Evolutionary conservation across 1,140 invertebrate species (phyloP).

Genomic region (Papilio glaucus): DNA sequence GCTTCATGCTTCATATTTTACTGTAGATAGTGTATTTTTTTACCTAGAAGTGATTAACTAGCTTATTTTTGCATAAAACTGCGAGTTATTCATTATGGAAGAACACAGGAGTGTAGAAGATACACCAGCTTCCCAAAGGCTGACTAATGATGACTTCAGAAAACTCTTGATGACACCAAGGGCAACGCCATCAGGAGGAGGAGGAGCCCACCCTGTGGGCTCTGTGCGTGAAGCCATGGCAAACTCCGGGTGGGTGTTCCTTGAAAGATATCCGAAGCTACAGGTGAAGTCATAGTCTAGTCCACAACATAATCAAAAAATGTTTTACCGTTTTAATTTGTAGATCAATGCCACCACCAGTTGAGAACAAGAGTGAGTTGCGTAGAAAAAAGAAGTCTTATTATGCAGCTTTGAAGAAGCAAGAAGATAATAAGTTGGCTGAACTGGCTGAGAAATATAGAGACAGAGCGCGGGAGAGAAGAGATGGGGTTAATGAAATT

Average conservation of each 20-base stretch:
- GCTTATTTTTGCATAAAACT: background rate
- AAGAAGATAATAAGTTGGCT: constrained; percentile 97
- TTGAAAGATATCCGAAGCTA: too few species aligned
- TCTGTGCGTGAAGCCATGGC: constrained; percentile 86
- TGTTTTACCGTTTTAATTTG: constrained; percentile 48
- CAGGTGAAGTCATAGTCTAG: too few species aligned
- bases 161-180: constrained; percentile 97
- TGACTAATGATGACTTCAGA: constrained; percentile 98
- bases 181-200: constrained; percentile 83
- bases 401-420: constrained; percentile 97
- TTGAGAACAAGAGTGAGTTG: constrained; percentile 87
- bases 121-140: constrained; percentile 86
- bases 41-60: background rate
- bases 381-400: constrained; percentile 94
- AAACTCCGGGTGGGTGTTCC: constrained; percentile 78
- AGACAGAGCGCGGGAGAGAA: constrained; percentile 95
- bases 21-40: background rate
- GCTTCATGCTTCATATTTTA: too few species aligned
- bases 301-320: too few species aligned
- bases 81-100: constrained; percentile 59
- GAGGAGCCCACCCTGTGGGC: constrained; percentile 72
- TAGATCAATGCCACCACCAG: constrained; percentile 77
- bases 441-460: constrained; percentile 98
- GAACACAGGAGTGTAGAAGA: constrained; percentile 76
- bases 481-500: constrained; percentile 95